Evolutionary conservation across 2,113 vertebrate species (phyloP).

Genomic region (Pardalotus punctatus): DNA sequence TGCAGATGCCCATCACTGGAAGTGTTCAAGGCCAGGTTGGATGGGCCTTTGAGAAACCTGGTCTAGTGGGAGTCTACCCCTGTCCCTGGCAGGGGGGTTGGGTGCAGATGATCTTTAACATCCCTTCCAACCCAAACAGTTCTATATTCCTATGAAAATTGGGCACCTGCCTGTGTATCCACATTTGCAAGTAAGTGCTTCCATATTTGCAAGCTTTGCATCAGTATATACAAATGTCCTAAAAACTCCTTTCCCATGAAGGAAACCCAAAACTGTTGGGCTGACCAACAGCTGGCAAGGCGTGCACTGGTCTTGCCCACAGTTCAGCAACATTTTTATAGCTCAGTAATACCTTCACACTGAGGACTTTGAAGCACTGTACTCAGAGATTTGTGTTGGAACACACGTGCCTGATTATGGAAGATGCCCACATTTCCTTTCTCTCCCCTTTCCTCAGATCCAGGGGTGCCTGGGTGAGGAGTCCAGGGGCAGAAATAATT

Average conservation of each 20-base stretch:
- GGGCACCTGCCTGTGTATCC: not conserved
- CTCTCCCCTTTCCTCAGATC: not conserved
- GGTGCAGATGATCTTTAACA: not conserved
- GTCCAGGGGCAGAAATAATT: not conserved
- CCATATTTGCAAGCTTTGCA: not conserved
- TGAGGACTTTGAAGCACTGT: not conserved
- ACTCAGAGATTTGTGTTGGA: not conserved
- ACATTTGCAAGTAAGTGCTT: not conserved
- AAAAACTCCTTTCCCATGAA: not conserved
- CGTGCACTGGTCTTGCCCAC: not conserved
- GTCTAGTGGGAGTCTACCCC: not conserved
- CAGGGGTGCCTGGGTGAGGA: not conserved
- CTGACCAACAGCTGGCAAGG: not conserved
- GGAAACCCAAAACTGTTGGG: no score
- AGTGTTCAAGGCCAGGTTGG: not conserved
- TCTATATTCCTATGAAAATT: not conserved
- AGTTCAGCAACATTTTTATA: not conserved
- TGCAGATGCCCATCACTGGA: not conserved
- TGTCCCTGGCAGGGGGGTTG: not conserved
- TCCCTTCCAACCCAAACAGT: not conserved
- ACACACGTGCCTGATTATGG: not conserved
- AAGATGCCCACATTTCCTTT: not conserved
- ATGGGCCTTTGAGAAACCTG: not conserved
- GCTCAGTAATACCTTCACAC: not conserved
- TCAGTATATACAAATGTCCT: not conserved